Evolutionary conservation across 2,888 invertebrate genomes (phyloP), one percentile per base, ranked within the genome.

Genomic region (Chrysolina haemoptera): DNA sequence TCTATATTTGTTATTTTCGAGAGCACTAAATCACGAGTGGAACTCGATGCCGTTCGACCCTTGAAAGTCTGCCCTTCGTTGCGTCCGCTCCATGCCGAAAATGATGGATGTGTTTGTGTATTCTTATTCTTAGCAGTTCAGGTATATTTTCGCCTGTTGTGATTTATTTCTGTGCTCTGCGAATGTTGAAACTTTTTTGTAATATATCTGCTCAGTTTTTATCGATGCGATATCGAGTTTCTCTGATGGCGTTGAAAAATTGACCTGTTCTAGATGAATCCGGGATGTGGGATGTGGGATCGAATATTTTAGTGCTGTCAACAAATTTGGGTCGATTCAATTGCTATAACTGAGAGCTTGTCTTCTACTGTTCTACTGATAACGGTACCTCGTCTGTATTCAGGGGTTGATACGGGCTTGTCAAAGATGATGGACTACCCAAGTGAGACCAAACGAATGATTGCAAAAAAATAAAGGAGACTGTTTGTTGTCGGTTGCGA

Each of bases 91-190:
- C 67, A 63, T 53, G 59, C 70, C 48, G 53, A 53, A 53, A 53
- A 82, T 84, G 84, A 84, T 84, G 78, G 84, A 84, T 84, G 83
- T 83, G 82, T 84, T 84, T 82, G 82, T 83, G 82, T 83, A 82
- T 82, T 80, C 80, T 79, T 78, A 78, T 82, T 80, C 81, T 78
- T 78, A 78, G 79, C 79, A 80, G 82, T 78, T 72, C 82, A 81
- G 82, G 81, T 83, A 83, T 82, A 81, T 81, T 80, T 81, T 80
- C 79, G 78, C 79, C 72, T 70, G 41, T 70, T 64, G 71, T 82
- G 82, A 82, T 82, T 82, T 82, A 82, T 82, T 76, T 77, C 77
- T 79, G 76, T 78, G 79, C 80, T 72, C 76, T 74, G 74, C 78
- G 79, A 78, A 81, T 82, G 80, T 82, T 81, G 75, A 79, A 80